Conservation (phyloP, 2,888 invertebrate genomes). For the Apamea crenata region DNA sequence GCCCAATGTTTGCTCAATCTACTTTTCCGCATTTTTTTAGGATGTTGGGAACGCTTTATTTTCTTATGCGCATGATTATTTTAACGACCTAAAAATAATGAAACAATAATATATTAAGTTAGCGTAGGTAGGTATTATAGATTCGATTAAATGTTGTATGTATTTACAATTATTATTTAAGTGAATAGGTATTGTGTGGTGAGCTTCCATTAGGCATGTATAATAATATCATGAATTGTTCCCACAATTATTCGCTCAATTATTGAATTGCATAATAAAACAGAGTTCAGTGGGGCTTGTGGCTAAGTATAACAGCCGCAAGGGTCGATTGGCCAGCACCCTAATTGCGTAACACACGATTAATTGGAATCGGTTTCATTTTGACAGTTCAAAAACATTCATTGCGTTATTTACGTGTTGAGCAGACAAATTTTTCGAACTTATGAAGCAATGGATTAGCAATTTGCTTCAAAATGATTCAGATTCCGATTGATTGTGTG, state of each 20-base stretch:
- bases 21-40: conserved; percentile 41
- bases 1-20: conserved; percentile 34
- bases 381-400: too few species aligned
- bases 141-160: neutral
- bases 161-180: neutral
- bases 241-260: neutral
- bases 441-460: too few species aligned
- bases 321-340: too few species aligned
- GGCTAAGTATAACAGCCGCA: too few species aligned
- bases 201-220: neutral
- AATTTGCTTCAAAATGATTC: too few species aligned
- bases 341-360: too few species aligned
- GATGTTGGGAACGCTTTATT: conserved; percentile 41
- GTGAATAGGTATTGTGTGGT: neutral
- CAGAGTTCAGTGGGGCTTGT: neutral
- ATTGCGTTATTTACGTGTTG: too few species aligned
- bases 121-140: neutral
- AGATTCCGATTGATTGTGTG: too few species aligned
- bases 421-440: too few species aligned
- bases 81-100: neutral
- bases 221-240: neutral
- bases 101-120: neutral
- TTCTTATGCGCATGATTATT: conserved; percentile 4
- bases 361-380: too few species aligned
- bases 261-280: neutral